phyloP scores from a whole-genome alignment of 2,888 invertebrate species.

The Spisula solida region DNA sequence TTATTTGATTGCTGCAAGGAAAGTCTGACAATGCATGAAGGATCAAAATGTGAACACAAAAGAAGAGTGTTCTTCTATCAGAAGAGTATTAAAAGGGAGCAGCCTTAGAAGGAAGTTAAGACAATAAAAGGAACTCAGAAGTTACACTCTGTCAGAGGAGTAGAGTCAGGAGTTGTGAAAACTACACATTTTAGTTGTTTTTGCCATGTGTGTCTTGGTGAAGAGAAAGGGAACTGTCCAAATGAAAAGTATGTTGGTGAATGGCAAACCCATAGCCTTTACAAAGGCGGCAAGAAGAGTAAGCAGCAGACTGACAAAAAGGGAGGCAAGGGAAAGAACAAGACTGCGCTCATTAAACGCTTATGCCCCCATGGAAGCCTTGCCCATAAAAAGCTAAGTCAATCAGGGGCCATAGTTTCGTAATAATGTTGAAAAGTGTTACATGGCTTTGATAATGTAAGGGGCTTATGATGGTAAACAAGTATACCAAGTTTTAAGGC shows the following conservation, averaged over 20 bases:
- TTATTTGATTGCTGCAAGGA: slow-evolving; percentile 48
- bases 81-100: slow-evolving; percentile 27
- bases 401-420: no score
- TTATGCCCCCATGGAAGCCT: no score
- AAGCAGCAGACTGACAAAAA: no score
- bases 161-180: slow-evolving; percentile 47
- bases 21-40: slow-evolving; percentile 39
- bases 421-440: no score
- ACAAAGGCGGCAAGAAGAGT: no score
- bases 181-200: slow-evolving; percentile 51
- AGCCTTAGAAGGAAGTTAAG: not conserved
- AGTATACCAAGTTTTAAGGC: no score
- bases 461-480: no score
- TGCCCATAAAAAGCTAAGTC: no score
- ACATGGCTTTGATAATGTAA: no score
- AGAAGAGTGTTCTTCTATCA: slow-evolving; percentile 52
- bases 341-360: no score
- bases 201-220: slow-evolving; percentile 37
- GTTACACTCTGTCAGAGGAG: slow-evolving; percentile 40
- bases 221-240: slow-evolving; percentile 24
- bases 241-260: slow-evolving; percentile 43
- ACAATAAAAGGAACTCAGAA: slow-evolving; percentile 12
- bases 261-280: slow-evolving; percentile 9
- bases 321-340: no score
- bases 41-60: slow-evolving; percentile 56